Evolutionary conservation across 2,797 vertebrate species (phyloP), one percentile per base, ranked within the genome.

Genomic region (Phaenicophaeus curvirostris): DNA sequence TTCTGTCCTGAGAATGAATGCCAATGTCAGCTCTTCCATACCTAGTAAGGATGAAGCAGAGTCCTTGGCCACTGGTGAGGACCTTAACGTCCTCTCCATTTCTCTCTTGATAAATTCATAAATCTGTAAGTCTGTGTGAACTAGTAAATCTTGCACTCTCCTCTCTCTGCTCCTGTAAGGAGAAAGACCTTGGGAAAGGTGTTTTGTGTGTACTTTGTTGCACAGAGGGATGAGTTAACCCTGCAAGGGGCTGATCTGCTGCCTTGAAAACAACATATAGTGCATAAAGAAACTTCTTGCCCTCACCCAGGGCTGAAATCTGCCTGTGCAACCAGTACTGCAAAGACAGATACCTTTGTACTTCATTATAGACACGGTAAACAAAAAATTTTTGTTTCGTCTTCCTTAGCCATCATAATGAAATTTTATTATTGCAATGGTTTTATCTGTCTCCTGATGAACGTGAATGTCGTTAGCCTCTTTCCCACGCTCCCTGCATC

Each of bases 381-480:
- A 89, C 84, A 95, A 92, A 85, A 63, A 83, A n/a, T 54, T 89
- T 94, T 75, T 94, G 73, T 91, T 96, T 95, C 89, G 95, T 91
- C 66, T 95, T 72, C 71, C 77, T 86, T 73, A 76, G 91, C 27
- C 93, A 73, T 86, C 87, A 69, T 94, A 96, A 97, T 94, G 89
- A 96, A 93, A 82, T 94, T 94, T 86, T 89, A 79, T 89, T 96
- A 93, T 69, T 90, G 81, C 7, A 71, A 93, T 96, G 95, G 88
- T 96, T 95, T 94, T 94, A 96, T 95, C 93, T 94, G 85, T 93
- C 87, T 94, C 28, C 76, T 85, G 83, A 90, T 89, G 95, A 90
- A 8, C 77, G 30, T 78, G 83, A 93, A 88, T 91, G 91, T 93
- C 2, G 39, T 93, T 96, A 95, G 90, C 67, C 63, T 85, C 93